phyloP scores from a whole-genome alignment of 1,140 invertebrate genomes.

The Zaprionus vittiger region DNA sequence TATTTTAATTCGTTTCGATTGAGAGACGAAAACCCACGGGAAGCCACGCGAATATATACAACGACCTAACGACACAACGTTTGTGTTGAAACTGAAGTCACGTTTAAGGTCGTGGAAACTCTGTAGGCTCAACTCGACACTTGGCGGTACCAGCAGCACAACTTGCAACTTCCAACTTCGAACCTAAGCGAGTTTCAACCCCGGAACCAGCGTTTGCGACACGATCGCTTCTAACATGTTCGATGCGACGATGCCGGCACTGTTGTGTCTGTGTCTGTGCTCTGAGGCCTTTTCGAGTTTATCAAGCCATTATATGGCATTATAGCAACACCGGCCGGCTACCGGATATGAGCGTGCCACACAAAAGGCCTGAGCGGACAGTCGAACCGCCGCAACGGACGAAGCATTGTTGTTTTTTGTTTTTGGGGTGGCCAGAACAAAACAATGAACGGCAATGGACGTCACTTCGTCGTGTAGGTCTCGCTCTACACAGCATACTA shows the following conservation, averaged over 20 bases:
- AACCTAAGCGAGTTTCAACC: constrained; percentile 28
- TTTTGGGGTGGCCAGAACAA: constrained; percentile 70
- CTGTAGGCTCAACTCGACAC: constrained; percentile 2
- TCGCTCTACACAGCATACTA: constrained; percentile 24
- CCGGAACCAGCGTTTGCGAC: constrained; percentile 30
- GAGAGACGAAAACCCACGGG: constrained; percentile 17
- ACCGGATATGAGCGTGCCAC: constrained; percentile 75
- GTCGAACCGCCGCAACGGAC: constrained; percentile 14
- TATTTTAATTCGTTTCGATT: constrained; percentile 26
- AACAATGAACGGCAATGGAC: constrained; percentile 32
- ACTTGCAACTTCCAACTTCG: constrained; percentile 10
- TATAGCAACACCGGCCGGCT: constrained; percentile 51
- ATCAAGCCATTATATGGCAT: constrained; percentile 66
- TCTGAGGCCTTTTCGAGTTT: constrained; percentile 26
- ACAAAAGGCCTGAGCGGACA: constrained; percentile 60
- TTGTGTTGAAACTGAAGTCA: constrained; percentile 59
- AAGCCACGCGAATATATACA: constrained; percentile 51
- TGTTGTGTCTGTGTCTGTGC: not conserved
- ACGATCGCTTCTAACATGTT: constrained; percentile 39
- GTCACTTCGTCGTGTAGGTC: constrained; percentile 34
- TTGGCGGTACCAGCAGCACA: not conserved
- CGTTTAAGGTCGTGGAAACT: constrained; percentile 20
- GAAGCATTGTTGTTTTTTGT: constrained; percentile 12
- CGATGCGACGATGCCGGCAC: not conserved
- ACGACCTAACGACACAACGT: constrained; percentile 65